phyloP scores from a whole-genome alignment of 2,888 invertebrate genomes.

The Spodoptera littoralis region DNA sequence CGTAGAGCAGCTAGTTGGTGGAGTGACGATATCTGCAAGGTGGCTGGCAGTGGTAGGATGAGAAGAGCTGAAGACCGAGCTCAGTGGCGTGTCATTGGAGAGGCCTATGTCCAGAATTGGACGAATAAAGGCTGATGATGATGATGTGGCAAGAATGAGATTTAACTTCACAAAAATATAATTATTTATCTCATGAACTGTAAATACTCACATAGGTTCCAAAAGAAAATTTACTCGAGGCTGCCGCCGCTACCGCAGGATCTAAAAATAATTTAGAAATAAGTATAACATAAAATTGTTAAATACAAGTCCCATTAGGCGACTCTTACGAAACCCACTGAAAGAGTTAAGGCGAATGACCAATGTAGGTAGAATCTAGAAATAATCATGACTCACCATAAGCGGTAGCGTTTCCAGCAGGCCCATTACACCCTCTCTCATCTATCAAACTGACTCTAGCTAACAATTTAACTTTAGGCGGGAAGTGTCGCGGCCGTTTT shows the following conservation, averaged over 20 bases:
- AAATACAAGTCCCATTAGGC: too few relatives aligned
- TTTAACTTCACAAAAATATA: neutral
- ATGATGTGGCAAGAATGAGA: too few relatives aligned
- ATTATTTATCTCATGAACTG: neutral
- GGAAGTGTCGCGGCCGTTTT: conserved; percentile 46
- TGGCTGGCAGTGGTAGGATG: too few relatives aligned
- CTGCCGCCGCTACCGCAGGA: conserved; percentile 62
- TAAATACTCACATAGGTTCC: conserved; percentile 74
- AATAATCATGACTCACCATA: conserved; percentile 69
- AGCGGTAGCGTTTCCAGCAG: conserved; percentile 78
- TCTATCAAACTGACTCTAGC: conserved; percentile 79
- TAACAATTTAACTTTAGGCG: conserved; percentile 72
- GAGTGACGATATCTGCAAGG: too few relatives aligned
- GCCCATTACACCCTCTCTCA: conserved; percentile 78
- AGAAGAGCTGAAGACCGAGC: too few relatives aligned
- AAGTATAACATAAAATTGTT: neutral
- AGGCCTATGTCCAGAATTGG: too few relatives aligned
- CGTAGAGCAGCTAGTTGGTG: too few relatives aligned
- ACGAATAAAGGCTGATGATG: too few relatives aligned
- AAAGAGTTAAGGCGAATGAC: too few relatives aligned
- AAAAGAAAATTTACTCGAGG: conserved; percentile 60
- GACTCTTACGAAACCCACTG: too few relatives aligned
- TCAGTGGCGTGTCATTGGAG: too few relatives aligned
- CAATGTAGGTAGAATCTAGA: neutral
- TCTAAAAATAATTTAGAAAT: conserved; percentile 65